A percentile compares a stretch with the other conserved stretches of the same genome.
These are phyloP conservation scores for Aplodontia rufa DNA, from an alignment of 2,113 vertebrate species.

Conservation along the genomic window DNA sequence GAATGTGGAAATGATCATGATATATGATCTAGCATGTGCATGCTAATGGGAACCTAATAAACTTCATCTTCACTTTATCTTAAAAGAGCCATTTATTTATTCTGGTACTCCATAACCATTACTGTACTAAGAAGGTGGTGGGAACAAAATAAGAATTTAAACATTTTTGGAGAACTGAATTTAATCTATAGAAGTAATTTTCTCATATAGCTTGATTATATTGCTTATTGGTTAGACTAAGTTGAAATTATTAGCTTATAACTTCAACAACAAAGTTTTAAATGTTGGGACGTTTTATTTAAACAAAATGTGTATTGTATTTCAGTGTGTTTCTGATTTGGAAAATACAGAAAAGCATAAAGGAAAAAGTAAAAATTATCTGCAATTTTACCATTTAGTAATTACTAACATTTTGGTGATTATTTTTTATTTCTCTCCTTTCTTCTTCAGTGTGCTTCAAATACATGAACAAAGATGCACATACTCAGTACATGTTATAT, in stretches of 20 bases:
- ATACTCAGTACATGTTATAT: neutral
- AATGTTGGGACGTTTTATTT: slow-evolving; percentile 12
- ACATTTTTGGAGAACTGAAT: slow-evolving; percentile 24
- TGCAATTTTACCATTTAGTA: neutral
- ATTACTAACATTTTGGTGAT: neutral
- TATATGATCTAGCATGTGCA: neutral
- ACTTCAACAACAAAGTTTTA: neutral
- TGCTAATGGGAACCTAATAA: neutral
- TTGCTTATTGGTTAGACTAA: neutral
- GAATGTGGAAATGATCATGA: neutral
- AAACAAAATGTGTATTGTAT: neutral
- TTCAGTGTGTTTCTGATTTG: slow-evolving; percentile 33
- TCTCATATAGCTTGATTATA: neutral
- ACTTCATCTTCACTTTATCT: neutral
- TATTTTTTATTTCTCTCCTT: neutral
- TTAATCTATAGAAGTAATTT: slow-evolving; percentile 10
- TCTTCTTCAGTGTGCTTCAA: neutral
- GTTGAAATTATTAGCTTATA: slow-evolving; percentile 21
- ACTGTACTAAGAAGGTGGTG: neutral
- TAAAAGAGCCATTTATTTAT: neutral
- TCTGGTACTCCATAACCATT: neutral
- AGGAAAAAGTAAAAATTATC: slow-evolving; percentile 15
- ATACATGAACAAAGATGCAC: neutral
- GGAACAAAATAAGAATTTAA: neutral
- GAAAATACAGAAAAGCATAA: neutral